Evolutionary conservation across 2,888 invertebrate genomes (phyloP), one percentile per base, ranked within the genome.

Genomic region (Cryptus armator): DNA sequence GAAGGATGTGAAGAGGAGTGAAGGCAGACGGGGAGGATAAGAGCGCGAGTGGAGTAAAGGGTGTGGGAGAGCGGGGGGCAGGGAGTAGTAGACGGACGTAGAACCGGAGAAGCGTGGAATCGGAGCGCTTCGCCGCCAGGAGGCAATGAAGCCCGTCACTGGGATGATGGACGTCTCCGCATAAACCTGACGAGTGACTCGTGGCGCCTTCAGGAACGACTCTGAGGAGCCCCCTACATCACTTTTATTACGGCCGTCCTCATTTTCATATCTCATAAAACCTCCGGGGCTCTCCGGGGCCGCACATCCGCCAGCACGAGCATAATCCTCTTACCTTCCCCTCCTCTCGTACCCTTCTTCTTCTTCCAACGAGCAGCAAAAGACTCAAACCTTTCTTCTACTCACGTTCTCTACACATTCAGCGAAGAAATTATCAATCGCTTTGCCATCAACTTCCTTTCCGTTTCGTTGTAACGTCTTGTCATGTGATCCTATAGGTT

Each of bases 91-190:
- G 68, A 67, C 74, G 64, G 82, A 87, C 72, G 81, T 78, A 83
- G 85, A 83, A 78, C 87, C 85, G 86, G 89, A 88, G 89, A 91
- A 90, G 88, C 89, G 89, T 89, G 88, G 89, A 92, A 90, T 89
- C 91, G 90, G 90, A 90, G 91, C 89, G 89, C 83, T 88, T 81
- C 82, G 81, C 87, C 87, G 89, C 91, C 92, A 90, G 90, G 88
- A 91, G 93, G 94, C 93, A 94, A 94, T 93, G 93, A 93, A 93
- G 92, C 92, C 92, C 90, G 94, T 94, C 94, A 93, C 90, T 89
- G 89, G 87, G 90, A 93, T 94, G 94, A 94, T 94, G 94, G 94
- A 94, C 94, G 92, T 93, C 91, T 91, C 90, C 89, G 93, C 93
- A 93, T 93, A 93, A 93, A 93, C 89, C 92, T 93, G 93, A 93